phyloP scores from a whole-genome alignment of 2,888 invertebrate species.

The Diarsia dahlii region DNA sequence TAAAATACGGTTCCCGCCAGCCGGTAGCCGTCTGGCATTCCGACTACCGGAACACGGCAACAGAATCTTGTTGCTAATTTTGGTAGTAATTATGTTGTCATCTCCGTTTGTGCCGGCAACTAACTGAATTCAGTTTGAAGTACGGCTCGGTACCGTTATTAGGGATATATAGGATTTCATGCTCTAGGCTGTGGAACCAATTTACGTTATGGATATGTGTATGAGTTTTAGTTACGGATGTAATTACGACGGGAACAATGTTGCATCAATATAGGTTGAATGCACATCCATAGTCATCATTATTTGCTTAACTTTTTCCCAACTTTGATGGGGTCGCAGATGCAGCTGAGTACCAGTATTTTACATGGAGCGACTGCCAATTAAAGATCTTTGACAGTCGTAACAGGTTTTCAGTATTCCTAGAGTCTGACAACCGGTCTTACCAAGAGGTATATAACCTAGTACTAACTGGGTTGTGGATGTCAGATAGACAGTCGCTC shows the following conservation, averaged over 20 bases:
- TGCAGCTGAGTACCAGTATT: too few species aligned
- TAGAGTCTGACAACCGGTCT: too few species aligned
- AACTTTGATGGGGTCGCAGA: too few species aligned
- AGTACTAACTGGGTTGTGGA: too few species aligned
- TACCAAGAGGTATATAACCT: too few species aligned
- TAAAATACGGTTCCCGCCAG: background rate
- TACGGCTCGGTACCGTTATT: constrained; percentile 18
- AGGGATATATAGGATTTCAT: constrained; percentile 32
- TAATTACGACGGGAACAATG: background rate
- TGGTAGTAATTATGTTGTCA: constrained; percentile 40
- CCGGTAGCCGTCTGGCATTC: background rate
- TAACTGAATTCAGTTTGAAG: constrained; percentile 35
- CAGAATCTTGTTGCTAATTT: constrained; percentile 43
- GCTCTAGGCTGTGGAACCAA: background rate
- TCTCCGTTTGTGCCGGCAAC: constrained; percentile 32
- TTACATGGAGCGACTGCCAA: too few species aligned
- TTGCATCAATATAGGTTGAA: background rate
- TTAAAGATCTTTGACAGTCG: too few species aligned
- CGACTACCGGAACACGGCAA: background rate
- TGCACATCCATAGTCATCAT: background rate
- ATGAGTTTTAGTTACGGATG: too few species aligned
- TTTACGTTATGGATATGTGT: background rate
- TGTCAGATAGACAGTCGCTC: too few species aligned
- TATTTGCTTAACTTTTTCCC: too few species aligned
- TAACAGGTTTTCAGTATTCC: too few species aligned